Conservation (phyloP, 2,797 vertebrate species). For the Trachurus trachurus region DNA sequence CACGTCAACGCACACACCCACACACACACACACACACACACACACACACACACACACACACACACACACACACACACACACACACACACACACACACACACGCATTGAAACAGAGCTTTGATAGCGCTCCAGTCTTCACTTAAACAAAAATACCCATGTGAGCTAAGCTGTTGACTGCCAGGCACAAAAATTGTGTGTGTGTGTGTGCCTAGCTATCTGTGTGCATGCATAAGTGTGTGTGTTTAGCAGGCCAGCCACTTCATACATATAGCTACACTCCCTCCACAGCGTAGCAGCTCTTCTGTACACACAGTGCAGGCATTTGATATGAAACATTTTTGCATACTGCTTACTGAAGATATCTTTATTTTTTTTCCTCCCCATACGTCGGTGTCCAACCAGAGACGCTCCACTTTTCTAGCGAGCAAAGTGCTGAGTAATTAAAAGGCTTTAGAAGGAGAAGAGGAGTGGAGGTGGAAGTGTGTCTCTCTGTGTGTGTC, state of each 20-base stretch:
- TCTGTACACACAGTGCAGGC: constrained; percentile 19
- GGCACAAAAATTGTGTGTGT: constrained; percentile 22
- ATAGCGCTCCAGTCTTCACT: constrained; percentile 59
- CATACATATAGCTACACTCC: constrained; percentile 33
- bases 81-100: neutral
- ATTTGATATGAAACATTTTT: constrained; percentile 44
- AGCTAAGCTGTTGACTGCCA: constrained; percentile 62
- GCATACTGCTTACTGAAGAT: constrained; percentile 35
- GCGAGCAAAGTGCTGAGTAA: constrained; percentile 68
- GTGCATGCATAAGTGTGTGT: constrained; percentile 37
- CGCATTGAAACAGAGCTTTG: constrained; percentile 29
- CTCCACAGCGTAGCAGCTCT: constrained; percentile 8
- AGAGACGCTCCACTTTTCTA: constrained; percentile 35
- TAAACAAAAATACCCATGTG: constrained; percentile 62
- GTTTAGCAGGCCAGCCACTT: constrained; percentile 34
- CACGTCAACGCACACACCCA: constrained; percentile 38
- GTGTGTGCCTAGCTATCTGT: constrained; percentile 6
- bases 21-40: neutral
- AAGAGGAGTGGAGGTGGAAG: constrained; percentile 1
- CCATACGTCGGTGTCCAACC: constrained; percentile 48
- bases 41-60: neutral
- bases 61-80: constrained; percentile 24
- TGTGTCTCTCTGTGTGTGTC: too few relatives aligned
- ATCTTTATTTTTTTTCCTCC: neutral
- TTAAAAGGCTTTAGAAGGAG: constrained; percentile 67